Base-by-base conservation (phyloP, 2,113 vertebrate species). In the Percina caprodes region DNA sequence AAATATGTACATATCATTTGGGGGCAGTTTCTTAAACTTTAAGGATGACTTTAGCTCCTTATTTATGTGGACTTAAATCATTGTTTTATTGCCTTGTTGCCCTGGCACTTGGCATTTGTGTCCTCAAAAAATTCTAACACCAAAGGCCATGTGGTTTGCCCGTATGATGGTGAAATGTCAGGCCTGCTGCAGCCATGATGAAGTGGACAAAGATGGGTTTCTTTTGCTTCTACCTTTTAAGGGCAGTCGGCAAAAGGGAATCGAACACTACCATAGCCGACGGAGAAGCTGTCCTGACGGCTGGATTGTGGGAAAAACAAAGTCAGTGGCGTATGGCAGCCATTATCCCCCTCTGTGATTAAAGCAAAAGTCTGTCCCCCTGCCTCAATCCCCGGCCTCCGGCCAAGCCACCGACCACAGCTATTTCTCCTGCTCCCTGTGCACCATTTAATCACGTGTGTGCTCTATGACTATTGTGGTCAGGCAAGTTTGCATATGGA, bases 341-440 rank as follows among this genome's bases (percentile, higher is more conserved):
- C 72, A 96, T 97, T 96, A 96, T 93, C 91, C 92, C 84, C 84
- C 82, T 83, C 79, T 82, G 69, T 96, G 96, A 97, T 97, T 95
- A 97, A 97, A 96, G 90, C 58, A 21, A 95, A 79, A 94, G 92
- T 93, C 91, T 92, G 86, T 92, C 82, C 80, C 91, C 76, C 21
- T 48, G 72, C 73, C 52, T 87, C 70, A 74, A 88, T 59, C 74
- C 79, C 61, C 69, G 19, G 83, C 84, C 85, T 77, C 88, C 39
- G 46, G 88, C 92, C 83, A 94, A 96, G 92, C 94, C 95, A 86
- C 93, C 89, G 91, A 97, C 96, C 95, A 93, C 96, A 97, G 92
- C 73, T 94, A 94, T 96, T 95, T 95, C 80, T 84, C 49, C 89
- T 92, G 91, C 88, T 92, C 93, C 93, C 80, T 90, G 86, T 92